phyloP scores from a whole-genome alignment of 2,888 invertebrate species.

The Heliothis peltigera region DNA sequence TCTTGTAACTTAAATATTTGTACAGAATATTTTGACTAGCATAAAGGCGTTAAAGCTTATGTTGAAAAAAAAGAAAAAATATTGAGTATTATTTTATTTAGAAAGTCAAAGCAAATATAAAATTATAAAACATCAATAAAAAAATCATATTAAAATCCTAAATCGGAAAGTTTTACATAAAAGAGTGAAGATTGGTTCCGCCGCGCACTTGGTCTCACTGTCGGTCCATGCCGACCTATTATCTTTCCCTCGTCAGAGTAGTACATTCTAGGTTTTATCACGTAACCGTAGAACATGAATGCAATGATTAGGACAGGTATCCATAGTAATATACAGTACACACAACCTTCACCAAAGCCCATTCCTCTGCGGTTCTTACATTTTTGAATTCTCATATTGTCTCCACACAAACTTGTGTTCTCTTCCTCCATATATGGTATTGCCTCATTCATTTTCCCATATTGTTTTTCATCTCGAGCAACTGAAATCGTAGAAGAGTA shows the following conservation, averaged over 20 bases:
- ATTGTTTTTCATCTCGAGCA: not conserved
- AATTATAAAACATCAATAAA: constrained; percentile 20
- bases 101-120: constrained; percentile 16
- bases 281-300: constrained; percentile 70
- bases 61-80: constrained; percentile 19
- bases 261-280: constrained; percentile 64
- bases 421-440: not conserved
- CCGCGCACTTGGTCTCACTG: not conserved
- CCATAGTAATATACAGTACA: constrained; percentile 76
- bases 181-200: constrained; percentile 51
- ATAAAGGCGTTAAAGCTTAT: not conserved
- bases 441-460: not conserved
- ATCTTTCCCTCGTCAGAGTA: constrained; percentile 3
- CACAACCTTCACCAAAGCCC: constrained; percentile 70
- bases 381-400: constrained; percentile 6
- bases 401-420: not conserved
- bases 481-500: constrained; percentile 18
- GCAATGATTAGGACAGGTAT: constrained; percentile 72
- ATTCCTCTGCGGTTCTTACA: constrained; percentile 59
- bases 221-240: not conserved
- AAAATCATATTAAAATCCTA: constrained; percentile 76
- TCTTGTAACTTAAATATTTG: not conserved
- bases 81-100: constrained; percentile 23
- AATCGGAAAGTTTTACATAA: constrained; percentile 71
- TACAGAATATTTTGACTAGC: not conserved